Evolutionary conservation across 2,797 vertebrate genomes (phyloP).

Genomic region (Menidia menidia): DNA sequence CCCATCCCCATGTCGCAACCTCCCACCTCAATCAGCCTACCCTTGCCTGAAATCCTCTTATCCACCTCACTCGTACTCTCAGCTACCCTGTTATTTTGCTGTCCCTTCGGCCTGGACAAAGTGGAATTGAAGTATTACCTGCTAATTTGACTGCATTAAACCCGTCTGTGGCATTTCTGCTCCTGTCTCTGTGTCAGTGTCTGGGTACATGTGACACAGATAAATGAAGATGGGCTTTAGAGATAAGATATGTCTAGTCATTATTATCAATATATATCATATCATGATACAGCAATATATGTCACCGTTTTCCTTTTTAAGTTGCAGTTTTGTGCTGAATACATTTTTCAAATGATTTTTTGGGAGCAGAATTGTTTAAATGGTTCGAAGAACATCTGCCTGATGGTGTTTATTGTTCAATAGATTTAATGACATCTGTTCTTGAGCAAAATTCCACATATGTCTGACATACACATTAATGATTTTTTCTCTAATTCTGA

Average conservation of each 20-base stretch:
- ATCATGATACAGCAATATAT: neutral
- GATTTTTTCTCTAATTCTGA: neutral
- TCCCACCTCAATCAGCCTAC: constrained; percentile 63
- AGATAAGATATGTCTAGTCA: neutral
- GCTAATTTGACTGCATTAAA: constrained; percentile 69
- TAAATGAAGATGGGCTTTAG: constrained; percentile 7
- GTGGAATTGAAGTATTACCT: constrained; percentile 55
- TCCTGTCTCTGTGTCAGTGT: constrained; percentile 32
- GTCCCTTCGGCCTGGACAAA: constrained; percentile 33
- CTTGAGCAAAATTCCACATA: neutral
- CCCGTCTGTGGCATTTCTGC: constrained; percentile 29
- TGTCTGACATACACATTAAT: neutral
- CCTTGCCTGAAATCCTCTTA: constrained; percentile 68
- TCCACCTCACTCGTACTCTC: constrained; percentile 47
- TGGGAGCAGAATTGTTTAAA: neutral
- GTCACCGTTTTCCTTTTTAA: neutral
- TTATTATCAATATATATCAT: too few species aligned
- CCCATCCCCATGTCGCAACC: constrained; percentile 47
- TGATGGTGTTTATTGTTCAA: neutral
- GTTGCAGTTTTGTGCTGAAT: neutral
- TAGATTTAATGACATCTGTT: neutral
- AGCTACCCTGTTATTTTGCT: constrained; percentile 62
- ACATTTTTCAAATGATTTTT: neutral
- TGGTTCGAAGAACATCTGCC: neutral
- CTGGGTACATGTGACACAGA: neutral